Percentiles rank a stretch among this genome's conserved stretches.
These are phyloP conservation scores for Mormyrus lacerda DNA, from an alignment of 2,113 vertebrate species.

Conservation along the genomic window DNA sequence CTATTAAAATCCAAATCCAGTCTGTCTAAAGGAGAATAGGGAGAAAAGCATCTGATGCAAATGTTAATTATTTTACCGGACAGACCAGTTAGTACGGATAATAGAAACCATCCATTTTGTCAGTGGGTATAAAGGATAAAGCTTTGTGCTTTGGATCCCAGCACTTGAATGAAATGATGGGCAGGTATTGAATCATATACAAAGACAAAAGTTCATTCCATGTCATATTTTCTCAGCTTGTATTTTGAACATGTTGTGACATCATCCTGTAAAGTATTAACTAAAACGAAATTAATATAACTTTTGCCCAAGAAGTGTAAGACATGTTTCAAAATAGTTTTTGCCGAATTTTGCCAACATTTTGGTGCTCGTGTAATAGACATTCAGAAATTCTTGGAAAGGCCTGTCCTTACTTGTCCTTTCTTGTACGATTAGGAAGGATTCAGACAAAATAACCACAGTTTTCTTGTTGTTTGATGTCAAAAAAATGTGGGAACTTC, in stretches of 20 bases:
- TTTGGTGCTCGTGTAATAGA: background rate
- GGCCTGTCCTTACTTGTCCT: slow-evolving; percentile 28
- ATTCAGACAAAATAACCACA: slow-evolving; percentile 21
- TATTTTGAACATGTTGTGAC: background rate
- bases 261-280: background rate
- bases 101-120: slow-evolving; percentile 26
- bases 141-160: background rate
- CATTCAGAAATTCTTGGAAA: slow-evolving; percentile 7
- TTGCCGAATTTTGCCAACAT: background rate
- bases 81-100: slow-evolving; percentile 70
- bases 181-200: slow-evolving; percentile 5
- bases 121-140: background rate
- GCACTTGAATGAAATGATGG: background rate
- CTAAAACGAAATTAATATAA: background rate
- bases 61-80: slow-evolving; percentile 64
- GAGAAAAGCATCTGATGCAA: slow-evolving; percentile 43
- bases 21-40: slow-evolving; percentile 32
- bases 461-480: background rate
- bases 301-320: background rate
- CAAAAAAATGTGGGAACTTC: background rate
- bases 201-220: background rate
- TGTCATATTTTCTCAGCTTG: background rate
- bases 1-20: slow-evolving; percentile 48
- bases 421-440: slow-evolving; percentile 21
- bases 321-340: background rate